Evolutionary conservation across 1,140 invertebrate genomes (phyloP), one percentile per base, ranked within the genome.

Genomic region (Trachymyrmex septentrionalis): DNA sequence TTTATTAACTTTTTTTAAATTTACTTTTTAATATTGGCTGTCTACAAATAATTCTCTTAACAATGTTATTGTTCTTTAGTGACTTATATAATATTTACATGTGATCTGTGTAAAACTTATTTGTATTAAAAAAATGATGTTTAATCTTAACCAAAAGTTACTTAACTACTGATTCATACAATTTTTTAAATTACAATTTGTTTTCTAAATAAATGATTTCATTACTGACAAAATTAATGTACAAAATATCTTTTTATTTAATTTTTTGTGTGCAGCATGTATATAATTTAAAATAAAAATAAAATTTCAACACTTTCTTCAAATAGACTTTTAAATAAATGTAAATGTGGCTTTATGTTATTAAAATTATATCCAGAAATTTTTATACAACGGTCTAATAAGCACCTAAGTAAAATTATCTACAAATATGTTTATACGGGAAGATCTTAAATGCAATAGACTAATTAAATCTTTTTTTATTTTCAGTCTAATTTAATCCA

Each of bases 11-110:
- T 30, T 30, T 27, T 30, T 30, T 6, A 30, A 30, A 30, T 30
- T 30, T 57, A 81, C 16, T 30, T 81, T 81, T 81, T 72, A 71
- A 72, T 44, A 57, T 81, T 71, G 6, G 66, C 21, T 44, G 44
- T 72, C 53, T 0, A 14, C 21, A 6, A 55, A 55, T 81, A 72
- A 81, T 81, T 57, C 16, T 71, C 30, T 44, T 4, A 21, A 10
- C 16, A 1, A 27, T n/a, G 44, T 34, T 38, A 71, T n/a, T 27
- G 21, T 24, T 12, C 16, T 21, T 6, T 21, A 48, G 38, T 27
- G 30, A 34, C 48, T 71, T 38, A n/a, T 12, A n/a, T n/a, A n/a
- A n/a, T n/a, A 71, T 53, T 38, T 21, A 38, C 12, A 7, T 14
- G 21, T 34, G 16, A 69, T 27, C 48, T 4, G 6, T 21, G 3